Conservation (phyloP, 2,888 invertebrate species). For the Portevinia maculata region DNA sequence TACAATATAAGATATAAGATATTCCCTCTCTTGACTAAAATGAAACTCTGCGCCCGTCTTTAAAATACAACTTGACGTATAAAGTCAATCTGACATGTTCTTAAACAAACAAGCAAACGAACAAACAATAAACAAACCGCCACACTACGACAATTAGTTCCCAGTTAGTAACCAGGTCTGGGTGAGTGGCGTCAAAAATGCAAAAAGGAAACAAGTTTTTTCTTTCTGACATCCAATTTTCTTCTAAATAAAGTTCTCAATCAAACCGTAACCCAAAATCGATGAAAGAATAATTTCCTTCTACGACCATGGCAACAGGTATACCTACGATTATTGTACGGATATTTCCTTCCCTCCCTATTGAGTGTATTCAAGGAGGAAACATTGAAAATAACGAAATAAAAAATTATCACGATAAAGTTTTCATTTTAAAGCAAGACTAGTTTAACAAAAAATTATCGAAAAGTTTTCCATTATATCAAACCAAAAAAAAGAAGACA, state of each 20-base stretch:
- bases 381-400: constrained; percentile 26
- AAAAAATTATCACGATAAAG: constrained; percentile 40
- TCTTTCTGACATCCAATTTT: constrained; percentile 28
- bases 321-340: not conserved
- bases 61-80: no score
- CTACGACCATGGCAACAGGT: constrained; percentile 38
- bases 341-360: not conserved
- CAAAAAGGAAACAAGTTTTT: constrained; percentile 4
- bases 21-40: no score
- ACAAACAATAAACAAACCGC: not conserved
- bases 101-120: constrained; percentile 1
- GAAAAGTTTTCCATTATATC: constrained; percentile 43
- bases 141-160: not conserved
- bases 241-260: constrained; percentile 41
- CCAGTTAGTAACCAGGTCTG: constrained; percentile 8
- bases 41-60: no score
- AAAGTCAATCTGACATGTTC: no score
- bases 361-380: not conserved
- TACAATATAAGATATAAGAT: no score
- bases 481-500: constrained; percentile 2
- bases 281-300: constrained; percentile 21
- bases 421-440: constrained; percentile 23
- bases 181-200: not conserved
- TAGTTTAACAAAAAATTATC: constrained; percentile 3
- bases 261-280: constrained; percentile 40